phyloP scores from a whole-genome alignment of 1,140 invertebrate genomes.

The Megalopta genalis region DNA sequence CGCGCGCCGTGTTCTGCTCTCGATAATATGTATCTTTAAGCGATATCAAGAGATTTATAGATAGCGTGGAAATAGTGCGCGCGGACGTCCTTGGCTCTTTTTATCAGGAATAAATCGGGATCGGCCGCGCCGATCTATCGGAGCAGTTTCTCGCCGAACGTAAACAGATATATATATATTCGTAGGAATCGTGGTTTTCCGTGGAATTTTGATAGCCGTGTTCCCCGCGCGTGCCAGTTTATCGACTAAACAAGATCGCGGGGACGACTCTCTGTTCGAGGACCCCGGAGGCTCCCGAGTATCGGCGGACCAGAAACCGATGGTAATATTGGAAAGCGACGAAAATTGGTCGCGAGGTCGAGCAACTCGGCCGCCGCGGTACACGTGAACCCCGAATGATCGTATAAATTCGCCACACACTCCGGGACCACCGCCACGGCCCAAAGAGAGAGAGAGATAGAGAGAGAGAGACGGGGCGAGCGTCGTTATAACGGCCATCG shows the following conservation, averaged over 20 bases:
- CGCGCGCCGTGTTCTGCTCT: neutral
- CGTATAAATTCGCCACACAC: constrained; percentile 45
- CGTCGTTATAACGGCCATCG: constrained; percentile 28
- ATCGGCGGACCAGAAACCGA: neutral
- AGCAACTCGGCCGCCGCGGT: constrained; percentile 1
- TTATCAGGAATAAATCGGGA: neutral
- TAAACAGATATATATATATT: too few species aligned
- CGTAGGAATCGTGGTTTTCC: too few species aligned
- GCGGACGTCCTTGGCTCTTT: neutral
- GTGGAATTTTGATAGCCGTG: too few species aligned
- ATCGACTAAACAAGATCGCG: constrained; percentile 12
- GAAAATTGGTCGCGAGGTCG: constrained; percentile 45
- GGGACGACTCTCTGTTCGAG: neutral
- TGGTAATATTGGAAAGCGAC: constrained; percentile 32
- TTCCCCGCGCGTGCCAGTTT: constrained; percentile 4
- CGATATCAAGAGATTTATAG: neutral
- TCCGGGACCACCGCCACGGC: constrained; percentile 6
- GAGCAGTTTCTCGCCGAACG: too few species aligned
- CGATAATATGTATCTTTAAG: neutral
- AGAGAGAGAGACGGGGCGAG: constrained; percentile 9
- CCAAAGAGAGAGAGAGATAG: neutral
- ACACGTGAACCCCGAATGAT: constrained; percentile 52
- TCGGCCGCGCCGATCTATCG: too few species aligned
- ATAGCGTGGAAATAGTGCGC: neutral
- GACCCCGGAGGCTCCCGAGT: neutral